Evolutionary conservation across 2,888 invertebrate genomes (phyloP).

Genomic region (Zele albiditarsus): DNA sequence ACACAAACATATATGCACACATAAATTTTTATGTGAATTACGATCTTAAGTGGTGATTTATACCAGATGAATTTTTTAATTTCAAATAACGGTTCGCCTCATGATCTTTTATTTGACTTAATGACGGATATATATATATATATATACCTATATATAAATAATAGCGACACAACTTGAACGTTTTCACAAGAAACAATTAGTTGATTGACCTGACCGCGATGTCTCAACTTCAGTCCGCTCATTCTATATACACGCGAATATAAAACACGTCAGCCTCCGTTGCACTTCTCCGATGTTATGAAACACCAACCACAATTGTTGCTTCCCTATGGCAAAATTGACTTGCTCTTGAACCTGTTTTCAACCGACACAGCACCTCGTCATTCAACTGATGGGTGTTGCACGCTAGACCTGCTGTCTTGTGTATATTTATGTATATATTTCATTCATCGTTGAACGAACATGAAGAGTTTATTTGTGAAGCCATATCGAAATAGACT

Average conservation of each 20-base stretch:
- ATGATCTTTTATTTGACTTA: background rate
- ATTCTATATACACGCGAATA: constrained; percentile 39
- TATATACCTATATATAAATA: background rate
- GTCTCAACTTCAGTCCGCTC: constrained; percentile 55
- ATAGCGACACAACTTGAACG: constrained; percentile 23
- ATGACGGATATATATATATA: background rate
- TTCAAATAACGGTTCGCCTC: background rate
- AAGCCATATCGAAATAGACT: background rate
- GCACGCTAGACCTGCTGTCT: background rate
- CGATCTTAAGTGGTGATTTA: constrained; percentile 9
- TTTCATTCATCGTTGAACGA: background rate
- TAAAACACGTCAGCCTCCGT: constrained; percentile 29
- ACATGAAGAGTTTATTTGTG: background rate
- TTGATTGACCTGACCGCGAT: constrained; percentile 56
- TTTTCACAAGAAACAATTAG: constrained; percentile 62
- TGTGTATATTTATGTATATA: background rate
- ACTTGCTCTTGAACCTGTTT: constrained; percentile 10
- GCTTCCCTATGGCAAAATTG: constrained; percentile 34
- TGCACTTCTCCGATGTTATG: constrained; percentile 45
- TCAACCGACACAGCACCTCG: background rate
- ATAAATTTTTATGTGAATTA: background rate
- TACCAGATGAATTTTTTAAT: constrained; percentile 6
- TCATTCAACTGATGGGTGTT: constrained; percentile 29
- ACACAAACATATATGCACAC: background rate
- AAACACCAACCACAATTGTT: constrained; percentile 45